phyloP scores from a whole-genome alignment of 1,140 invertebrate species.

The Drosophila lini region DNA sequence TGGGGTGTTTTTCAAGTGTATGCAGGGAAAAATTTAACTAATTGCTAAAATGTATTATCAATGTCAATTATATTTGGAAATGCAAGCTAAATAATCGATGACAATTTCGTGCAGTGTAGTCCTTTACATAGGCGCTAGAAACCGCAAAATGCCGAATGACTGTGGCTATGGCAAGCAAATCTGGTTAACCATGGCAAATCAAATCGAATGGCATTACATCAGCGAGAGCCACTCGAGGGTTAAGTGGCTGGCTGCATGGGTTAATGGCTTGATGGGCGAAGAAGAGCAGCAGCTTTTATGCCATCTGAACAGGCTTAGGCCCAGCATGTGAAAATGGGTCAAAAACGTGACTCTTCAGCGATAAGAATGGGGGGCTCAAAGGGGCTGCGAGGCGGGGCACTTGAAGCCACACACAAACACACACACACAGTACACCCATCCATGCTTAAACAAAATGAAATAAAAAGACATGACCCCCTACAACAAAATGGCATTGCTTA shows the following conservation, averaged over 20 bases:
- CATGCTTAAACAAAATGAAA: conserved; percentile 9
- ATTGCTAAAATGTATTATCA: too few relatives aligned
- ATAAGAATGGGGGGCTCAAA: conserved; percentile 19
- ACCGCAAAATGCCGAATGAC: conserved; percentile 48
- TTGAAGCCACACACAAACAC: not conserved
- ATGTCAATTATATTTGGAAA: not conserved
- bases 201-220: conserved; percentile 56
- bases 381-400: not conserved
- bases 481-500: conserved; percentile 7
- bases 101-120: conserved; percentile 4
- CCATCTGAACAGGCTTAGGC: conserved; percentile 29
- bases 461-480: conserved; percentile 6
- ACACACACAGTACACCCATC: not conserved
- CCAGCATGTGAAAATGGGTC: conserved; percentile 51
- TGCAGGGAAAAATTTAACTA: not conserved
- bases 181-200: conserved; percentile 53
- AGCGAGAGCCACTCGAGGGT: conserved; percentile 52
- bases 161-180: conserved; percentile 40
- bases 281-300: conserved; percentile 32
- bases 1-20: not conserved
- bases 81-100: not conserved
- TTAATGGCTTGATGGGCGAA: conserved; percentile 31
- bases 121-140: conserved; percentile 4
- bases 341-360: conserved; percentile 51
- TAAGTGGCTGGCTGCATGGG: conserved; percentile 51